Conservation (phyloP, 2,797 vertebrate genomes). For the Trichosurus vulpecula region DNA sequence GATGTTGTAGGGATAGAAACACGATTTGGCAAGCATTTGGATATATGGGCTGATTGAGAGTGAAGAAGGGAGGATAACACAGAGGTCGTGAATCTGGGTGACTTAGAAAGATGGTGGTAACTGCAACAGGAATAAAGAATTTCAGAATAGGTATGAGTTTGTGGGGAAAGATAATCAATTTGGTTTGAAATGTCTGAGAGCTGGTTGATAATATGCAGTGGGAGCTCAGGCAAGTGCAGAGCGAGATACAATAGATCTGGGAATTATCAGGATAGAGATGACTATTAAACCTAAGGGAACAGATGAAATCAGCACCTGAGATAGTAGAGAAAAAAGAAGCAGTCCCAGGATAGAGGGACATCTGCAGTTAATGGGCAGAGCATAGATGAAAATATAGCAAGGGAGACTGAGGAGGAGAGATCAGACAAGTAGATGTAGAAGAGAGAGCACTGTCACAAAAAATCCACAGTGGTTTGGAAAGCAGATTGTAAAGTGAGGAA, state of each 20-base stretch:
- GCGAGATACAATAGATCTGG: not conserved
- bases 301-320: not conserved
- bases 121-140: not conserved
- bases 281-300: not conserved
- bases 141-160: not conserved
- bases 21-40: not conserved
- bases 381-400: not conserved
- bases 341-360: not conserved
- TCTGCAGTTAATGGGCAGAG: not conserved
- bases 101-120: not conserved
- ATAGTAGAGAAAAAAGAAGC: not conserved
- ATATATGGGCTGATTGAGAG: not conserved
- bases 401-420: not conserved
- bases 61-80: not conserved
- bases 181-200: not conserved
- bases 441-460: not conserved
- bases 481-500: not conserved
- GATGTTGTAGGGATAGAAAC: not conserved
- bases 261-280: not conserved
- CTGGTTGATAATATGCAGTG: not conserved
- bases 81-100: not conserved
- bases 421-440: not conserved
- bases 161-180: not conserved
- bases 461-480: not conserved
- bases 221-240: not conserved